These are phyloP conservation scores for Macrosteles quadrilineatus DNA, from an alignment of 1,140 invertebrate species.

Conservation along the genomic window DNA sequence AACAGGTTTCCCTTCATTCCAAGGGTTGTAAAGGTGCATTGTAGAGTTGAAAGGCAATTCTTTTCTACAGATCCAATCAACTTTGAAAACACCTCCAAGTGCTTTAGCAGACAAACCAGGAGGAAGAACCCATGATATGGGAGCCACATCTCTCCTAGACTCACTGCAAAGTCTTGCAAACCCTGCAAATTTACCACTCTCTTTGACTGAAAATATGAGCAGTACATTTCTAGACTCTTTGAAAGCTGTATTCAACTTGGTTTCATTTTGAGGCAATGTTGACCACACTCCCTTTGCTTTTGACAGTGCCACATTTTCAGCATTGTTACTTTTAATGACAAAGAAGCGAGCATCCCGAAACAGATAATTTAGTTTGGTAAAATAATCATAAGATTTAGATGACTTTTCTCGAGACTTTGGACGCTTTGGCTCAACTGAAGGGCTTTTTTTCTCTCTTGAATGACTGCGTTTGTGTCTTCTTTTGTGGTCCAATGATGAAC, in stretches of 20 bases:
- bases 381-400: constrained; percentile 77
- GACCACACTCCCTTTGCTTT: constrained; percentile 98
- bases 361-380: constrained; percentile 90
- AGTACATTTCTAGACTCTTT: constrained; percentile 91
- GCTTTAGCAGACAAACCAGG: constrained; percentile 90
- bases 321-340: constrained; percentile 97
- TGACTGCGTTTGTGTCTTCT: constrained; percentile 53
- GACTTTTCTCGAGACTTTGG: constrained; percentile 57
- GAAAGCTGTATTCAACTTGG: constrained; percentile 93
- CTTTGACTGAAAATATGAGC: constrained; percentile 95
- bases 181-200: constrained; percentile 92
- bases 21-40: constrained; percentile 92
- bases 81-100: constrained; percentile 91
- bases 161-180: constrained; percentile 88
- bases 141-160: constrained; percentile 83
- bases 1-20: constrained; percentile 98
- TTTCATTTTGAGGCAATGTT: constrained; percentile 95
- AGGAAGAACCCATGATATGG: constrained; percentile 95
- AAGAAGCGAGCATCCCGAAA: constrained; percentile 96
- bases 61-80: constrained; percentile 96
- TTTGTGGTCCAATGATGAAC: constrained; percentile 58
- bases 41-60: constrained; percentile 92
- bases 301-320: constrained; percentile 92
- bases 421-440: constrained; percentile 53
- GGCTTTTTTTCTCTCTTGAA: constrained; percentile 52